Evolutionary conservation across 2,888 invertebrate species (phyloP).

Genomic region (Alsophila aescularia): DNA sequence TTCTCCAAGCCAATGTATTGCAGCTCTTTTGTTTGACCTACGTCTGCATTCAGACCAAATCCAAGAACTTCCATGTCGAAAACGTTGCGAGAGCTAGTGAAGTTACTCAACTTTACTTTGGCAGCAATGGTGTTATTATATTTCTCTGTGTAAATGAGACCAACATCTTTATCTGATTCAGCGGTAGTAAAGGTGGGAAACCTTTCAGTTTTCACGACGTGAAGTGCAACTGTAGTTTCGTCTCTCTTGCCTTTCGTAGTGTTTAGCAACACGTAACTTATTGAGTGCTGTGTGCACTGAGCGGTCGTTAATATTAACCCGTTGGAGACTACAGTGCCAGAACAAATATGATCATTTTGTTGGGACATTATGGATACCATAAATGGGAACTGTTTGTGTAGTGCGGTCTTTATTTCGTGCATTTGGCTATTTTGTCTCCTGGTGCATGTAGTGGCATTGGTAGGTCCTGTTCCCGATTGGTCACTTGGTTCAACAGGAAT

Average conservation of each 20-base stretch:
- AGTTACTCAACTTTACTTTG: constrained; percentile 66
- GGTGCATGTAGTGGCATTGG: constrained; percentile 45
- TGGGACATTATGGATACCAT: constrained; percentile 72
- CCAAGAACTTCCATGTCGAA: constrained; percentile 66
- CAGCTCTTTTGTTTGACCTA: constrained; percentile 58
- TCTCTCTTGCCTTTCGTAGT: constrained; percentile 63
- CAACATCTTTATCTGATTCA: constrained; percentile 63
- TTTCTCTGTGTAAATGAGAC: constrained; percentile 68
- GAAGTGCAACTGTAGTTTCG: constrained; percentile 52
- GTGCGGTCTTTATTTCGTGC: constrained; percentile 67
- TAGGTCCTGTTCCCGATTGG: background rate
- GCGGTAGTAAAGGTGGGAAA: constrained; percentile 63
- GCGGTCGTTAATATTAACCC: constrained; percentile 72
- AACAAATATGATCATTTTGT: constrained; percentile 69
- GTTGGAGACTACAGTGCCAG: constrained; percentile 67
- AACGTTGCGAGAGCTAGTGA: constrained; percentile 50
- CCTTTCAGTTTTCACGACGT: constrained; percentile 63
- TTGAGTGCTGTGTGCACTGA: constrained; percentile 53
- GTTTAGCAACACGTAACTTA: constrained; percentile 67
- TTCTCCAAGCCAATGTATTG: constrained; percentile 71
- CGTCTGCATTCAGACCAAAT: constrained; percentile 70
- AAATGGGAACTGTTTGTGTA: constrained; percentile 66
- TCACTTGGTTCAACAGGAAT: constrained; percentile 49
- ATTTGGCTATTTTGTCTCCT: constrained; percentile 64
- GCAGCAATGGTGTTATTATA: constrained; percentile 62